Conservation (phyloP, 2,888 invertebrate species). For the Lamproptera curius region DNA sequence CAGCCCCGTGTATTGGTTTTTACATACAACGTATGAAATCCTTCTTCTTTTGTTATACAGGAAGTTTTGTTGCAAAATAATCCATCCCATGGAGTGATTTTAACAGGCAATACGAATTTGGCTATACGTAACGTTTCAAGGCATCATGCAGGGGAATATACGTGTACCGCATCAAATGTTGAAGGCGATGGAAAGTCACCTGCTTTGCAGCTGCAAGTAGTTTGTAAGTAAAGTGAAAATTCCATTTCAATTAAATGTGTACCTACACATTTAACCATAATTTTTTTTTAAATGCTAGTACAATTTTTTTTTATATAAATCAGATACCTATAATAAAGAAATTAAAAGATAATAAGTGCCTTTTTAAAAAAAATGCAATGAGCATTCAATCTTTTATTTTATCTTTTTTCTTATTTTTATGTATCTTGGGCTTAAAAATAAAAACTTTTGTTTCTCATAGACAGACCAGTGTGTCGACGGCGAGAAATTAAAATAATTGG, state of each 20-base stretch:
- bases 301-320: no score
- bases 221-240: constrained; percentile 87
- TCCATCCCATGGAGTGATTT: constrained; percentile 88
- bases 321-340: no score
- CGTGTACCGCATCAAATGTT: constrained; percentile 93
- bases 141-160: constrained; percentile 90
- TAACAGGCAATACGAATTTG: constrained; percentile 86
- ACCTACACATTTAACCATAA: no score
- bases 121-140: constrained; percentile 89
- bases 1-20: no score
- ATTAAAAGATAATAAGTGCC: no score
- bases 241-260: no score
- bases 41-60: constrained; percentile 74
- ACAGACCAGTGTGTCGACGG: constrained; percentile 89
- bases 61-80: constrained; percentile 90
- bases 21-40: no score
- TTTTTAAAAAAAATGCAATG: no score
- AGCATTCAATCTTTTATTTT: no score
- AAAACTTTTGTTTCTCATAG: constrained; percentile 61
- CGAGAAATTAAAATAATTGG: constrained; percentile 91
- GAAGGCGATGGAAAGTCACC: constrained; percentile 94
- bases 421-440: no score
- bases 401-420: no score
- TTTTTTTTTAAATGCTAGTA: no score
- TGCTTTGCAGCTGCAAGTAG: constrained; percentile 88